Conservation (phyloP, 2,888 invertebrate species). For the Stenotaenia linearis region DNA sequence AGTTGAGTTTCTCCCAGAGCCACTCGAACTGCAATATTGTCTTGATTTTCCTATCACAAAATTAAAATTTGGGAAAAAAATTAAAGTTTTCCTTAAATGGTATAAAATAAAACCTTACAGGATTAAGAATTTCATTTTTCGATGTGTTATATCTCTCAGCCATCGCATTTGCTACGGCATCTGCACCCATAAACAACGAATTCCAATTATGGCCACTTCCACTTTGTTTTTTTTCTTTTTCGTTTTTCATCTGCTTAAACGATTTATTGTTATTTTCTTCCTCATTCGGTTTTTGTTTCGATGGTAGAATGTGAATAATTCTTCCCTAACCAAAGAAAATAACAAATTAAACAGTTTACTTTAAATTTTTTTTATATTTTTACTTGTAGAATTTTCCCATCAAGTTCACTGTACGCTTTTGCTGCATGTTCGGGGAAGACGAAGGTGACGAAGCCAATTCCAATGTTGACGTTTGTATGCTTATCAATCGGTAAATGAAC, state of each 20-base stretch:
- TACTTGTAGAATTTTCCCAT: constrained; percentile 86
- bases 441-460: constrained; percentile 87
- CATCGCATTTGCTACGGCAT: constrained; percentile 88
- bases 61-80: neutral
- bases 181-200: constrained; percentile 81
- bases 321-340: constrained; percentile 12
- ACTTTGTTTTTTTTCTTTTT: constrained; percentile 66
- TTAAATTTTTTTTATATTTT: constrained; percentile 47
- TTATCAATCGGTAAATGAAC: constrained; percentile 82
- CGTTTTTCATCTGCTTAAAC: constrained; percentile 76
- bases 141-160: constrained; percentile 74
- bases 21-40: constrained; percentile 83
- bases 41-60: constrained; percentile 43
- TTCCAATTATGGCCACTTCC: constrained; percentile 88
- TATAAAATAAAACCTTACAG: constrained; percentile 42
- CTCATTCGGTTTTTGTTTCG: constrained; percentile 14
- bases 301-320: constrained; percentile 32
- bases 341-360: neutral
- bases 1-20: constrained; percentile 96
- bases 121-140: constrained; percentile 66
- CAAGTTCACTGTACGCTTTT: constrained; percentile 76
- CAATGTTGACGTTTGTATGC: constrained; percentile 73
- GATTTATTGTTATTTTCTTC: constrained; percentile 56
- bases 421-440: constrained; percentile 93
- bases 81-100: too few species aligned